Conservation (phyloP, 2,113 vertebrate genomes). For the Nerophis ophidion region DNA sequence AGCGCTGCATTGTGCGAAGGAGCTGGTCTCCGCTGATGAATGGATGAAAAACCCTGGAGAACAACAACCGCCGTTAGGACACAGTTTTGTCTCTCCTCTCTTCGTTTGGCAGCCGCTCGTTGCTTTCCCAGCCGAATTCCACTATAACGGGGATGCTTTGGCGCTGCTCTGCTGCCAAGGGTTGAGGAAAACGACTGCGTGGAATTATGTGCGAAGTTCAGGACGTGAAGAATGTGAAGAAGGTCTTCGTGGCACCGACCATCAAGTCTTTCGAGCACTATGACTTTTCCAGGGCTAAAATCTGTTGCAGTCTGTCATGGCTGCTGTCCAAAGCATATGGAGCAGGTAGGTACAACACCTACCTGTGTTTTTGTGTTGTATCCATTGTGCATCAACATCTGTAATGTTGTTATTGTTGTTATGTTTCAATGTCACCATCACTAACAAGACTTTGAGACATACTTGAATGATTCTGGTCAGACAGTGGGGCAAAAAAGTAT, state of each 20-base stretch:
- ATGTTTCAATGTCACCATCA: background rate
- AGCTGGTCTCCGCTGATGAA: slow-evolving; percentile 49
- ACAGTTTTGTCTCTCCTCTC: background rate
- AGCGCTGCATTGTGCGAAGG: slow-evolving; percentile 37
- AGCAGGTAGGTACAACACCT: slow-evolving; percentile 79
- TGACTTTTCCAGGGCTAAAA: slow-evolving; percentile 89
- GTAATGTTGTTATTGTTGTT: background rate
- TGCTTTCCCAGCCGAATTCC: slow-evolving; percentile 49
- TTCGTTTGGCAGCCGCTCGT: slow-evolving; percentile 25
- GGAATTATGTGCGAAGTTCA: slow-evolving; percentile 85
- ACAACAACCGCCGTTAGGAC: background rate
- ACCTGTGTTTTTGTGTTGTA: background rate
- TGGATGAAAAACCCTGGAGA: slow-evolving; percentile 55
- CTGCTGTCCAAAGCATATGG: slow-evolving; percentile 92
- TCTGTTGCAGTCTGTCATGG: slow-evolving; percentile 93
- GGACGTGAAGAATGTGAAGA: slow-evolving; percentile 74
- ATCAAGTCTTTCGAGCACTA: slow-evolving; percentile 94
- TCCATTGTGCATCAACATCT: background rate
- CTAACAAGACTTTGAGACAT: background rate
- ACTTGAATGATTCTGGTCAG: background rate
- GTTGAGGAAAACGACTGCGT: slow-evolving; percentile 16
- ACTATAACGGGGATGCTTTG: slow-evolving; percentile 62
- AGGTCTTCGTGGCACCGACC: slow-evolving; percentile 85
- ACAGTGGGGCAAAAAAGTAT: no score
- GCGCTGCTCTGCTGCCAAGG: slow-evolving; percentile 37